These are phyloP conservation scores for Spisula subtruncata DNA, from an alignment of 2,888 invertebrate genomes.

Conservation along the genomic window DNA sequence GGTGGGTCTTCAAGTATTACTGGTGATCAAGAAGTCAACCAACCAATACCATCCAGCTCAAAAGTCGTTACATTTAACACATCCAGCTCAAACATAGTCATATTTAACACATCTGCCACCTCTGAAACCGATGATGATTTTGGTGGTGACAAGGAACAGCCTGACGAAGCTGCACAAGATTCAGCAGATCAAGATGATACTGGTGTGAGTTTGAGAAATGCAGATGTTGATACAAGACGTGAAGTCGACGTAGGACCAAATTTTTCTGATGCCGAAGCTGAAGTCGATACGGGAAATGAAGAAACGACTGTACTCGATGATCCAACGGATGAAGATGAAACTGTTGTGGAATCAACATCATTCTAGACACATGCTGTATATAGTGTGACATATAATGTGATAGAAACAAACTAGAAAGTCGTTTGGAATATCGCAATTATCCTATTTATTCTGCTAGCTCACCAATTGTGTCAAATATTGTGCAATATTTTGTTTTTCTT, in stretches of 20 bases:
- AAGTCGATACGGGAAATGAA: neutral
- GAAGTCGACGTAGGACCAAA: neutral
- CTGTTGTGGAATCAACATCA: neutral
- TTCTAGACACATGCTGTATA: neutral
- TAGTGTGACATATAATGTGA: no score
- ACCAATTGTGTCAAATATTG: no score
- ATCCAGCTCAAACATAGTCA: neutral
- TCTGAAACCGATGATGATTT: conserved; percentile 39
- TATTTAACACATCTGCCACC: neutral
- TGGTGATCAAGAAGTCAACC: neutral
- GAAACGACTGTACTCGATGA: neutral
- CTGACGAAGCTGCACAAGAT: neutral
- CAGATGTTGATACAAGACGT: neutral
- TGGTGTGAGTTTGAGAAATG: neutral
- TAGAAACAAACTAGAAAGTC: no score
- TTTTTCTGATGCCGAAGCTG: neutral
- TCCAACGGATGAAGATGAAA: neutral
- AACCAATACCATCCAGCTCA: no score
- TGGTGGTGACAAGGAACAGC: neutral
- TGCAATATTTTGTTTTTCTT: no score
- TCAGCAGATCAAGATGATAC: neutral
- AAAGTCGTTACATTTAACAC: neutral
- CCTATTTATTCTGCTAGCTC: no score
- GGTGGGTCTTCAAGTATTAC: neutral
- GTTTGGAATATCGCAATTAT: no score